Base-by-base conservation (phyloP, 2,797 vertebrate genomes). In the Furcifer pardalis region DNA sequence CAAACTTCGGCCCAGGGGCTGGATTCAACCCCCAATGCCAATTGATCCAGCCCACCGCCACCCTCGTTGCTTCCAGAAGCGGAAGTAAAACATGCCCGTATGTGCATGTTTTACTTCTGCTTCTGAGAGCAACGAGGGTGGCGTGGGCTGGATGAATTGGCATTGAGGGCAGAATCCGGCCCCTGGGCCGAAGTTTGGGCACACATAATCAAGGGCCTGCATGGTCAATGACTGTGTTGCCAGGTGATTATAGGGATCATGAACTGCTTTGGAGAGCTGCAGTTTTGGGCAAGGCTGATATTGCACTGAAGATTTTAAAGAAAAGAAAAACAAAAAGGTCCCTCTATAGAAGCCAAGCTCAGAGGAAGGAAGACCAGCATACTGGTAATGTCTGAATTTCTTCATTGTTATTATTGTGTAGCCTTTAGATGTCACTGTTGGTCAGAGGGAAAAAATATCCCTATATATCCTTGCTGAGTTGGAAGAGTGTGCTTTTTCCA, bases 381-480 rank as follows among this genome's bases (percentile, higher is more conserved):
- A 1, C 0, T 19, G 15, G 5, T 23, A 4, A 9, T 56, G 27
- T 44, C 23, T 0, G 0, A 2, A 21, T n/a, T 2, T 0, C 4
- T 84, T 9, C 2, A 10, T 7, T 35, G 66, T 42, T 72, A 69
- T 62, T 7, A 37, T 0, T 0, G 23, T 0, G 0, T 56, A 1
- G 60, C 91, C 92, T 89, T 65, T 40, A 0, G 46, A 87, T 92
- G 92, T 91, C 88, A 85, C 93, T 94, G 88, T 91, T 30, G 75
- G 69, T 65, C 87, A 88, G 84, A 73, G 40, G 52, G 84, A 79
- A 62, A 52, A 52, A 30, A 73, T 9, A 56, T 56, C 10, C 21
- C 6, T 32, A n/a, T 8, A 65, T 8, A n/a, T 73, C 49, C 9
- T 30, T 1, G 1, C 1, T 12, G n/a, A 77, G 19, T 1, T 5